Evolutionary conservation across 2,888 invertebrate genomes (phyloP), one percentile per base, ranked within the genome.

Genomic region (Drosophila kambysellisi): DNA sequence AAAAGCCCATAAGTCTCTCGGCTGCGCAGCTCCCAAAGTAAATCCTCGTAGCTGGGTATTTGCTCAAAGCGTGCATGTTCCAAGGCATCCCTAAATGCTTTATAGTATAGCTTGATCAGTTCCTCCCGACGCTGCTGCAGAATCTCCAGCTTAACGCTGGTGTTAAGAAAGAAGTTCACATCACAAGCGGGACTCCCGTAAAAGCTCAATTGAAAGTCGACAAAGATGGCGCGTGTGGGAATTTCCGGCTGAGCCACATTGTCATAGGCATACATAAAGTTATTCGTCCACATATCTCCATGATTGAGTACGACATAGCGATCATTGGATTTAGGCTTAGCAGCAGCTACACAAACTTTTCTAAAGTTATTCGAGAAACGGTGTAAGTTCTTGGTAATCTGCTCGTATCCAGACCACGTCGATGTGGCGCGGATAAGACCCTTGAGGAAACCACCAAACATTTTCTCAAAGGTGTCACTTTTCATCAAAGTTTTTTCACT

Each of bases 241-340:
- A 58, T 1, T 0, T 82, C 68, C 1, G 90, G 80, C 52, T 76
- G 51, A 0, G 61, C n/a, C 2, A n/a, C 57, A 8, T 90, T 65
- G 4, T 89, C 77, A 72, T 94, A 94, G 60, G 92, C 92, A 70
- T 94, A 94, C 89, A 94, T 92, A 62, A 94, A 93, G 79, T 94
- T 94, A 67, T 94, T 94, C 6, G 94, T 92, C 94, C 94, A 94
- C 52, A 94, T 82, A 78, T 94, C 94, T 0, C 94, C 94, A 72
- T 94, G 94, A 79, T 94, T 94, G 15, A 94, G 88, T 3, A 94
- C 94, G 4, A 68, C 91, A 69, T 88, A 79, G 43, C 92, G 71
- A 70, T 91, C 91, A 0, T 68, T 76, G 0, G 79, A 15, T n/a
- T 79, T 88, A 0, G 88, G 86, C 0, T 81, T 76, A 25, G 84